A percentile compares a stretch with the other conserved stretches of the same genome.
These are phyloP conservation scores for Halesus radiatus DNA, from an alignment of 1,140 invertebrate species.

Conservation along the genomic window DNA sequence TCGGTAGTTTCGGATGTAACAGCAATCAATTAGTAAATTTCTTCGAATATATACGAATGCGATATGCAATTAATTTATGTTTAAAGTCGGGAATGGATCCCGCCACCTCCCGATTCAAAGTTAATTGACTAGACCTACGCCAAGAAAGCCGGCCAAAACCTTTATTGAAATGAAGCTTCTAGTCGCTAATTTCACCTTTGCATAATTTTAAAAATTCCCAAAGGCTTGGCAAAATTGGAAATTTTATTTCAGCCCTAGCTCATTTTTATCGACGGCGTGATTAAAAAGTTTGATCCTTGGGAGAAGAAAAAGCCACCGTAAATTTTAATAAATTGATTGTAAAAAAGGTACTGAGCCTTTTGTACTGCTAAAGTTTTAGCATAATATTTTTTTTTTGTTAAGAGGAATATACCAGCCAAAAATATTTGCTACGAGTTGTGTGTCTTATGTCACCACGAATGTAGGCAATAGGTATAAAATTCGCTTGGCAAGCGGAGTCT, in stretches of 20 bases:
- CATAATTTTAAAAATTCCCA: not conserved
- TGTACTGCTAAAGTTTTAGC: not conserved
- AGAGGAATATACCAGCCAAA: too few relatives aligned
- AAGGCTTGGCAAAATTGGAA: not conserved
- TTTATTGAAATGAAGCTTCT: not conserved
- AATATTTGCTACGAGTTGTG: too few relatives aligned
- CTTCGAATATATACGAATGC: not conserved
- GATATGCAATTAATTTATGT: too few relatives aligned
- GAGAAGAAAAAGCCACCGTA: not conserved
- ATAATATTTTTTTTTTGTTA: too few relatives aligned
- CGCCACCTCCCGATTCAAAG: not conserved
- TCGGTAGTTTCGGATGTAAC: too few relatives aligned
- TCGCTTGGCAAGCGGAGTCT: too few relatives aligned
- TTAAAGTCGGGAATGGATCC: not conserved
- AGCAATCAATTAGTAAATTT: too few relatives aligned
- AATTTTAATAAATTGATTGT: constrained; percentile 10
- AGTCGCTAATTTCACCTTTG: not conserved
- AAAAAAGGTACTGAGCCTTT: not conserved
- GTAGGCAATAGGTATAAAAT: too few relatives aligned
- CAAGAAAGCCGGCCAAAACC: not conserved
- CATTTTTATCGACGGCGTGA: not conserved
- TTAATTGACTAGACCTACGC: too few relatives aligned
- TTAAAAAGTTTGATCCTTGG: not conserved
- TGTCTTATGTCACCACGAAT: too few relatives aligned
- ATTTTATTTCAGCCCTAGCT: not conserved